phyloP scores from a whole-genome alignment of 2,888 invertebrate species.

The Clusia tigrina region DNA sequence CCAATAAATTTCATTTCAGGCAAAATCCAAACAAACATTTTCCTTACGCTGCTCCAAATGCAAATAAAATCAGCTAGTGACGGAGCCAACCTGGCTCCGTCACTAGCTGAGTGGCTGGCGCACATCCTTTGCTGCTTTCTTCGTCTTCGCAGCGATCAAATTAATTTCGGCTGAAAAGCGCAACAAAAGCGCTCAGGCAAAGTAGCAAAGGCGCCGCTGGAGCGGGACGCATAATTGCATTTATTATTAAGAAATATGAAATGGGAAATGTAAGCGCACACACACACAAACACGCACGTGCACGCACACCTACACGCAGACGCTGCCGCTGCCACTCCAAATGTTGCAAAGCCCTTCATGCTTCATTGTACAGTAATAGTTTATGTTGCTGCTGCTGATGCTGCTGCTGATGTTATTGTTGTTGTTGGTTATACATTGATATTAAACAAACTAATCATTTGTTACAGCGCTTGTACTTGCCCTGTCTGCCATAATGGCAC shows the following conservation, averaged over 20 bases:
- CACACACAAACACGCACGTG: neutral
- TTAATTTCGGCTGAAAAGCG: neutral
- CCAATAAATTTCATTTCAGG: slow-evolving; percentile 54
- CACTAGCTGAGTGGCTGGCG: neutral
- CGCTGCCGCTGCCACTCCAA: no score
- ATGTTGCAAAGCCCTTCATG: no score
- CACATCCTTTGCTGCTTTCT: neutral
- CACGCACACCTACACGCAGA: no score
- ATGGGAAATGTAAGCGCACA: neutral
- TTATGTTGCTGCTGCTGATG: no score
- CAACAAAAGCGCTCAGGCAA: neutral
- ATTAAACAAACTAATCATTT: no score
- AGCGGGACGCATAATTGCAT: slow-evolving; percentile 53
- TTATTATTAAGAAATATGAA: slow-evolving; percentile 49
- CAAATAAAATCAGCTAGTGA: slow-evolving; percentile 4
- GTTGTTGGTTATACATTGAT: no score
- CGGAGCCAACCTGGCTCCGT: neutral
- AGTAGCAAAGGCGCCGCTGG: neutral
- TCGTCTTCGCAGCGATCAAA: neutral
- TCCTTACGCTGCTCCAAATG: no score
- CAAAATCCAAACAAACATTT: slow-evolving; percentile 44
- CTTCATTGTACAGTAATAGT: no score
- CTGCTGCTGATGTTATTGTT: no score
- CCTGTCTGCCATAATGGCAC: no score
- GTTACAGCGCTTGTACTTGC: no score